Conservation (phyloP, 2,113 vertebrate genomes). For the Chlorocebus sabaeus region DNA sequence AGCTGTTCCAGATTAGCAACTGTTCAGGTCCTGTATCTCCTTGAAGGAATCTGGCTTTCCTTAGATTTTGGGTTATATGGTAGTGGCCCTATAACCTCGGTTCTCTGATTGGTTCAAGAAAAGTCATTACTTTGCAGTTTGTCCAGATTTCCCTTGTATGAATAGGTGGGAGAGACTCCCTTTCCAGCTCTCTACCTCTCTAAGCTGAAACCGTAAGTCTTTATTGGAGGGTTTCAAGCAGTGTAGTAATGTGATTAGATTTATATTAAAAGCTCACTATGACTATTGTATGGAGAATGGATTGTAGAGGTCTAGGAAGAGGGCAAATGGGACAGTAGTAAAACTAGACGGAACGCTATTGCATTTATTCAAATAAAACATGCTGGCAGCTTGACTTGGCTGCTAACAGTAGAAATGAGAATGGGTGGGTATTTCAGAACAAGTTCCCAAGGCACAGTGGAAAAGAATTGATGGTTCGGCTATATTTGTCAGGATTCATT, state of each 20-base stretch:
- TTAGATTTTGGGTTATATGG: neutral
- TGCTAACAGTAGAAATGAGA: neutral
- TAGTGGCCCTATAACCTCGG: neutral
- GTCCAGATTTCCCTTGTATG: neutral
- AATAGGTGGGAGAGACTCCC: neutral
- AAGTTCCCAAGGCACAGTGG: neutral
- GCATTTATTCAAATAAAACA: slow-evolving; percentile 2
- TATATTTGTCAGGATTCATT: neutral
- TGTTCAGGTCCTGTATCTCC: neutral
- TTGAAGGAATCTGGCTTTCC: neutral
- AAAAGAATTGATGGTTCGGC: neutral
- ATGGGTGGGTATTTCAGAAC: neutral
- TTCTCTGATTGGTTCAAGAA: neutral
- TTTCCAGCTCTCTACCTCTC: neutral
- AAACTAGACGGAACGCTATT: neutral
- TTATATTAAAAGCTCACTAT: neutral
- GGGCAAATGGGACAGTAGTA: neutral
- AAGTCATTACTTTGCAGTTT: slow-evolving; percentile 2
- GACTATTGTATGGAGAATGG: neutral
- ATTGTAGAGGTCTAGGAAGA: neutral
- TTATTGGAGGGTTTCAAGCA: neutral
- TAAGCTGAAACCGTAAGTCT: neutral
- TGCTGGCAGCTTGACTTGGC: neutral
- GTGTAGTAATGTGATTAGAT: neutral
- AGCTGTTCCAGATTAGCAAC: neutral